Evolutionary conservation across 1,140 invertebrate species (phyloP).

Genomic region (Eurosta solidaginis): DNA sequence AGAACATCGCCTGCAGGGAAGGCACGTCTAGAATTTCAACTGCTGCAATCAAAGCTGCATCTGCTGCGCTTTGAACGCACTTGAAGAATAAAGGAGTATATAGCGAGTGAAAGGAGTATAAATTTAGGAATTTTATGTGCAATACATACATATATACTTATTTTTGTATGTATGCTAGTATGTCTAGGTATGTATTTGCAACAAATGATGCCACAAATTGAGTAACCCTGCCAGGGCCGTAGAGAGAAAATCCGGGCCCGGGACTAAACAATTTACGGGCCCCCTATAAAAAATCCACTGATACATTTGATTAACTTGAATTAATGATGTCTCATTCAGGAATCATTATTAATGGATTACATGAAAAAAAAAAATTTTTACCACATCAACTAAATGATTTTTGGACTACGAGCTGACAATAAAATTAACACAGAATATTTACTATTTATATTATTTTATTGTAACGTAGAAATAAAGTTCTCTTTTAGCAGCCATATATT

Average conservation of each 20-base stretch:
- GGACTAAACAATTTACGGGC: not conserved
- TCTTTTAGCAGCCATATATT: too few relatives aligned
- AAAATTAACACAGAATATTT: too few relatives aligned
- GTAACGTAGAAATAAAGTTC: too few relatives aligned
- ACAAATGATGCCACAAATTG: not conserved
- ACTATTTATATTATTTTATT: too few relatives aligned
- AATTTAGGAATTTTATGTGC: not conserved
- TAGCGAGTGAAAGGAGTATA: not conserved
- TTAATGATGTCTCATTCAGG: too few relatives aligned
- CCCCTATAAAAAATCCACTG: too few relatives aligned
- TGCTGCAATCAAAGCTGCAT: conserved; percentile 8
- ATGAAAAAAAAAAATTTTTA: too few relatives aligned
- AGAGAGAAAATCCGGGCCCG: not conserved
- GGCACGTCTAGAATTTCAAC: conserved; percentile 3
- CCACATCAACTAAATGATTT: too few relatives aligned
- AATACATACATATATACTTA: not conserved
- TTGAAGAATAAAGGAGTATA: not conserved
- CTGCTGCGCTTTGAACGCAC: not conserved
- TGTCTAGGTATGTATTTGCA: not conserved
- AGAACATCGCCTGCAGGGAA: not conserved
- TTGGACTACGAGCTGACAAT: too few relatives aligned
- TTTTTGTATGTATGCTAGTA: not conserved
- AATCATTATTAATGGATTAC: too few relatives aligned
- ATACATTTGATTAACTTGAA: too few relatives aligned
- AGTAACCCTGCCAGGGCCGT: not conserved